Base-by-base conservation (phyloP, 2,113 vertebrate species). In the Xiphophorus maculatus region DNA sequence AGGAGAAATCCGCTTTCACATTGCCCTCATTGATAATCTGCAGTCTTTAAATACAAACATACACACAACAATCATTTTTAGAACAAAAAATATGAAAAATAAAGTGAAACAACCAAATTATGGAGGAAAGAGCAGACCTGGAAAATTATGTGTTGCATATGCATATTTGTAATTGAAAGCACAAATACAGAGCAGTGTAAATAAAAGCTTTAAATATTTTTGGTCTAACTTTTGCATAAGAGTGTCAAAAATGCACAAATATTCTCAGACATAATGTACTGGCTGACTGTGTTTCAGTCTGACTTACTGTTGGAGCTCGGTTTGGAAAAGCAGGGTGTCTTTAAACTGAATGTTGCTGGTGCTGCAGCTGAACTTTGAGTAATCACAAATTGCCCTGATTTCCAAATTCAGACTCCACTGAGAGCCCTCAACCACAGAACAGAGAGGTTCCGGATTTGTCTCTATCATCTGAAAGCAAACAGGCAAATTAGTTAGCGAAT, bases 261-360 rank as follows among this genome's bases (percentile, higher is more conserved):
- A 58, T 58, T 58, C 51, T 58, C 25, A 25, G 25, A 58, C 22
- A n/a, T 58, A 58, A n/a, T 58, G 9, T 54, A 17, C 51, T 54
- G 2, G 17, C 5, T 22, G 5, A 54, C 51, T 1, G 51, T 54
- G 51, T 6, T 54, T 54, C 22, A 66, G 29, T 3, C 11, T 25
- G 48, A 95, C 98, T 96, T 89, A 99, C 97, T 88, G 83, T 77
- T 94, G 94, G 0, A 84, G 83, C 37, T 94, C 94, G 0, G 91
- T 96, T 85, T 97, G 96, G 92, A 95, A 96, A 40, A 97, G 91
- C 76, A 94, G 66, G 0, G 96, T 97, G 10, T 98, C 95, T 89
- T 94, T 93, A 83, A 97, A 95, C 64, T 66, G 79, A 71, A 98
- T 88, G 0, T 70, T 0, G 0, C 85, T 48, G 0, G 35, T 78